A percentile compares a stretch with the other conserved stretches of the same genome.
Conservation (phyloP, 2,797 vertebrate species). For the Sebastes kiyomatsui region DNA sequence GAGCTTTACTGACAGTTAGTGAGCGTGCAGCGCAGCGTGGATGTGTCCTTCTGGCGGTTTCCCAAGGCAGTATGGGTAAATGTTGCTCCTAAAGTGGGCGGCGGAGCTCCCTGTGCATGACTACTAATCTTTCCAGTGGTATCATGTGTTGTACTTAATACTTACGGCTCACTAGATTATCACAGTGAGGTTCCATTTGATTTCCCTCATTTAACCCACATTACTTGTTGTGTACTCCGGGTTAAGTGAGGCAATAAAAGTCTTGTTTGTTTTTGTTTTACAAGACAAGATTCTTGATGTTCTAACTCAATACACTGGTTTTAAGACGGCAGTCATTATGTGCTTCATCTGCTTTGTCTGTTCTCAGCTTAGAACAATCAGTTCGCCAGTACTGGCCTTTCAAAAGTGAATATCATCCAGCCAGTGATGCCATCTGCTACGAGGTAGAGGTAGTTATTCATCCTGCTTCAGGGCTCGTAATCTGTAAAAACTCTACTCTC, state of each 20-base stretch:
- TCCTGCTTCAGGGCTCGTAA: constrained; percentile 8
- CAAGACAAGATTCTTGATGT: background rate
- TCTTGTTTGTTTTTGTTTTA: constrained; percentile 9
- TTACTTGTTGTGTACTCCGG: constrained; percentile 12
- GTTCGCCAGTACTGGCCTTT: background rate
- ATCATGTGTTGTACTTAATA: constrained; percentile 48
- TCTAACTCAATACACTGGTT: background rate
- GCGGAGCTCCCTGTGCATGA: constrained; percentile 29
- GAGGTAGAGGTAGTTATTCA: constrained; percentile 2
- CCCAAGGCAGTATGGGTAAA: constrained; percentile 55
- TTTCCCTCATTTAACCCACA: constrained; percentile 20
- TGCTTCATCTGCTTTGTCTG: constrained; percentile 1
- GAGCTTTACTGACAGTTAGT: constrained; percentile 39
- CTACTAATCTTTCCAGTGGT: constrained; percentile 49
- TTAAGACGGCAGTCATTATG: background rate
- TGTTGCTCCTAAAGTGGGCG: constrained; percentile 25
- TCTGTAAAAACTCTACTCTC: constrained; percentile 20
- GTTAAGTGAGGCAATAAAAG: constrained; percentile 19
- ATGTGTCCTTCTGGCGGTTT: constrained; percentile 44
- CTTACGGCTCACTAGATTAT: constrained; percentile 26
- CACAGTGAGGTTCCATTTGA: constrained; percentile 26
- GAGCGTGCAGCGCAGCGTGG: constrained; percentile 21
- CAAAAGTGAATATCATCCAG: background rate
- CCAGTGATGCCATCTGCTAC: background rate
- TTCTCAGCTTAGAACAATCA: background rate